A percentile compares a stretch with the other conserved stretches of the same genome.
Evolutionary conservation across 2,888 invertebrate species (phyloP).

Genomic region (Ochropleura plecta): DNA sequence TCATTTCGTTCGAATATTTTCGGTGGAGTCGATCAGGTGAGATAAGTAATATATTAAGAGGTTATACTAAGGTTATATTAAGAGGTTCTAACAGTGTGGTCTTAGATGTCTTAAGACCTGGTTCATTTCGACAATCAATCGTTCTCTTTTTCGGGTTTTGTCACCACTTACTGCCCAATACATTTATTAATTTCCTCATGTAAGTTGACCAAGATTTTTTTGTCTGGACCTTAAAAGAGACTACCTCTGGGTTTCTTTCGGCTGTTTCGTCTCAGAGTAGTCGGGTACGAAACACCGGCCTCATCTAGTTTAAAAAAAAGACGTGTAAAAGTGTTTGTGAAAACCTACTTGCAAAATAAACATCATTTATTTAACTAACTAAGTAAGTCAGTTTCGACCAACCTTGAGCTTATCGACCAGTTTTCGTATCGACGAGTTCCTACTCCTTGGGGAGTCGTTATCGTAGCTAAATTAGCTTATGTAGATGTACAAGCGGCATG

Average conservation of each 20-base stretch:
- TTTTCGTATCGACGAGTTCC: slow-evolving; percentile 51
- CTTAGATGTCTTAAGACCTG: neutral
- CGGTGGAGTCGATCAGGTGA: neutral
- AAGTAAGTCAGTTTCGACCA: neutral
- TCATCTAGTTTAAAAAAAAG: no score
- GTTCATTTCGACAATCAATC: neutral
- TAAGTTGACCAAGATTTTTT: no score
- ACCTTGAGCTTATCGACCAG: slow-evolving; percentile 29
- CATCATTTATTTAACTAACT: neutral
- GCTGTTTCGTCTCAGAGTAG: no score
- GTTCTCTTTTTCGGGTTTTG: no score
- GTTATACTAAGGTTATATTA: no score
- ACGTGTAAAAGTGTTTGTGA: no score
- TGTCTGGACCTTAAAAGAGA: no score
- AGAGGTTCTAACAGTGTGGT: slow-evolving; percentile 5
- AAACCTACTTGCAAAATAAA: no score
- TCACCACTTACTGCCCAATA: neutral
- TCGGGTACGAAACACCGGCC: no score
- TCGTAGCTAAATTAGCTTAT: slow-evolving; percentile 57
- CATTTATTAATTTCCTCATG: neutral
- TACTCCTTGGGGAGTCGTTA: slow-evolving; percentile 62
- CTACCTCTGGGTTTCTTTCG: no score
- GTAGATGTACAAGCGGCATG: slow-evolving; percentile 42
- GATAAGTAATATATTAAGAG: no score
- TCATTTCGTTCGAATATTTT: neutral